Conservation (phyloP, 2,888 invertebrate species). For the Athetis lepigone region DNA sequence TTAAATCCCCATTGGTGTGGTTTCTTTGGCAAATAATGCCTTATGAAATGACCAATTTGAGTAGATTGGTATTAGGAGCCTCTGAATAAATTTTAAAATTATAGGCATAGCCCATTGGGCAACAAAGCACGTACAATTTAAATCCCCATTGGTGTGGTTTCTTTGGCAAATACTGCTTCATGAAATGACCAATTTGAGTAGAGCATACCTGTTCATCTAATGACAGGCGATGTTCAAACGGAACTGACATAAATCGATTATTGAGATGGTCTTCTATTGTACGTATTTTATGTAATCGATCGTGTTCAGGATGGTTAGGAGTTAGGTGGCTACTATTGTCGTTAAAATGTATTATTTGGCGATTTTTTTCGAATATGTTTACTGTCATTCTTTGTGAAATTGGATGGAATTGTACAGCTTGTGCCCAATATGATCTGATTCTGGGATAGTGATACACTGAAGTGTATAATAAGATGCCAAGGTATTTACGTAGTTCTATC, state of each 20-base stretch:
- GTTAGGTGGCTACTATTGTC: constrained; percentile 60
- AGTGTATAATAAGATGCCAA: constrained; percentile 64
- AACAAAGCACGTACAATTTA: constrained; percentile 26
- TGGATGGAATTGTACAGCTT: constrained; percentile 46
- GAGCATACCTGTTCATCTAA: too few relatives aligned
- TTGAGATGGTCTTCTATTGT: constrained; percentile 62
- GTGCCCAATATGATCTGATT: constrained; percentile 39
- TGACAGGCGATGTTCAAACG: too few relatives aligned
- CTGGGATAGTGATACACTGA: constrained; percentile 56
- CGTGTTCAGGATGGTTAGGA: constrained; percentile 59
- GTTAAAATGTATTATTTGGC: constrained; percentile 61
- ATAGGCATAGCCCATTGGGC: constrained; percentile 14
- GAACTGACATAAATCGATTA: not conserved
- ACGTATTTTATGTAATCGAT: constrained; percentile 67
- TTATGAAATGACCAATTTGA: constrained; percentile 2
- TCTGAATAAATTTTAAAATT: constrained; percentile 24
- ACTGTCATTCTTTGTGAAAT: constrained; percentile 59
- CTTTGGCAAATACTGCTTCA: constrained; percentile 18
- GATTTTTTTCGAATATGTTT: constrained; percentile 62
- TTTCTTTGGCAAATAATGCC: constrained; percentile 16
- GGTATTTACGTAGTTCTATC: constrained; percentile 38
- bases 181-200: not conserved
- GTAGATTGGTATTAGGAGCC: constrained; percentile 7
- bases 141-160: constrained; percentile 23
- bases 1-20: constrained; percentile 24